Evolutionary conservation across 2,113 vertebrate genomes (phyloP).

Genomic region (Arvicanthis niloticus): DNA sequence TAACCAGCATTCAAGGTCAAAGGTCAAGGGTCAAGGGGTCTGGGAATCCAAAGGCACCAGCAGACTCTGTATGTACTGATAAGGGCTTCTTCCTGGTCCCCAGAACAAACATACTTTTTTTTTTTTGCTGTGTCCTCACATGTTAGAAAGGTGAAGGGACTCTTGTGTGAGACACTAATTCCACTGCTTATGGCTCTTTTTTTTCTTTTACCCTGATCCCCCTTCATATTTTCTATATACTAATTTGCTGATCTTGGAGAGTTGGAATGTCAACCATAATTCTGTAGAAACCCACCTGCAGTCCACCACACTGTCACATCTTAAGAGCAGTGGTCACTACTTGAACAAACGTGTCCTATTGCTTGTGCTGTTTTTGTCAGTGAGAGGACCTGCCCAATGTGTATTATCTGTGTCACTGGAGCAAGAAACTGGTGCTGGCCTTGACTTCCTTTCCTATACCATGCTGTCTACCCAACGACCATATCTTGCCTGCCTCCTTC

Average conservation of each 20-base stretch:
- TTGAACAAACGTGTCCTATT: too few species aligned
- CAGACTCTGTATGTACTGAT: background rate
- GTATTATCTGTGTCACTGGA: accelerated
- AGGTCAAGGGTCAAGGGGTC: background rate
- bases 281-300: background rate
- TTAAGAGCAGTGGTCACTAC: too few species aligned
- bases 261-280: background rate
- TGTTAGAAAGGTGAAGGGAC: too few species aligned
- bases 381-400: too few species aligned
- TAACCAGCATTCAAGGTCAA: background rate
- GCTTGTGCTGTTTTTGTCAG: background rate
- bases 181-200: background rate
- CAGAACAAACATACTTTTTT: background rate
- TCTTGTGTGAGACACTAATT: background rate
- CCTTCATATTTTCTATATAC: background rate
- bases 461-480: background rate
- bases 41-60: background rate
- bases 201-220: too few species aligned
- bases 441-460: too few species aligned
- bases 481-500: background rate
- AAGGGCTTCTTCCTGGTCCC: background rate
- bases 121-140: background rate
- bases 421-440: too few species aligned
- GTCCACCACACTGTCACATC: background rate
- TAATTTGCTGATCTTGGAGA: too few species aligned